Base-by-base conservation (phyloP, 1,140 invertebrate species). In the Drosophila obscura region DNA sequence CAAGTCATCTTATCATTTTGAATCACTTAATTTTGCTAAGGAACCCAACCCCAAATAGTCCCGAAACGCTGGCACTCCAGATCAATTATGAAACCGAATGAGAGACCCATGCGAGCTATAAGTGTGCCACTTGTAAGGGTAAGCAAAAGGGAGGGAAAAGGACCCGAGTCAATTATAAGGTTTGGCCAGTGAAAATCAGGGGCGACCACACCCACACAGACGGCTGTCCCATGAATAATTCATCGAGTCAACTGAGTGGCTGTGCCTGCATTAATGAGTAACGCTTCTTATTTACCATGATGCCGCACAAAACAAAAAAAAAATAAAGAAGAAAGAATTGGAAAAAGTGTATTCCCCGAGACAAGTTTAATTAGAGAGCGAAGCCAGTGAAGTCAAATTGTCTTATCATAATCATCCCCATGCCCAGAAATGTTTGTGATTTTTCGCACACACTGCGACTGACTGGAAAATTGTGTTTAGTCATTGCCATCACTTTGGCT, bases 271-370 rank as follows among this genome's bases (percentile, higher is more conserved):
- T 85, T 85, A 84, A 84, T 84, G 81, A 85, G 81, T 59, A 62
- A 74, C 66, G 74, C 82, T 87, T 82, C 82, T 87, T 87, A 87
- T 87, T 87, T 87, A 88, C 74, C 78, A 87, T 87, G 82, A 87
- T 87, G 66, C 66, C 63, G 82, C 82, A 88, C 9, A 83, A 83
- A 84, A 75, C 41, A 52, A 64, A 55, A 31, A 50, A 3, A 22
- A 82, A 78, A 77, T 71, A 41, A 49, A 64, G 48, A 31, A 57
- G 51, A 67, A 9, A 43, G 49, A 75, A 63, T 45, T 52, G 24
- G 61, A 43, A 53, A 57, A 19, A 62, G 35, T 63, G 22, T 62
- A 59, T 48, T 53, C 56, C 57, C 46, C 49, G 49, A 77, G 81
- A 60, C 59, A 82, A 64, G 57, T 87, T 87, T 87, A 87, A 87